phyloP scores from a whole-genome alignment of 2,797 vertebrate genomes.

The Chaenodraco wilsoni region DNA sequence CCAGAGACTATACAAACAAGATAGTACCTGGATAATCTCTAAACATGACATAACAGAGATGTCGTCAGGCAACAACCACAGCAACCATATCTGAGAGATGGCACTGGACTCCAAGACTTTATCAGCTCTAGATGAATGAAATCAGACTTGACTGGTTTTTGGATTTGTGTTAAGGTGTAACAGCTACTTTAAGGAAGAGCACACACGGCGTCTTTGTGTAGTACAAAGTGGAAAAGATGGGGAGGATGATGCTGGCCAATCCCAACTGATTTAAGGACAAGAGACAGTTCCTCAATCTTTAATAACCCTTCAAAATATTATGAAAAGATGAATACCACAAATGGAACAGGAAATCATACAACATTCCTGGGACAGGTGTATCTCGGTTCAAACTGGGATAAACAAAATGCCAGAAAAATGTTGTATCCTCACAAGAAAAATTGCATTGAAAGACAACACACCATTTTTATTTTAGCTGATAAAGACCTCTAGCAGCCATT shows the following conservation, averaged over 20 bases:
- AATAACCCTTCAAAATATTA: neutral
- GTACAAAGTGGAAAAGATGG: slow-evolving; percentile 12
- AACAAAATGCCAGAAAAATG: slow-evolving; percentile 1
- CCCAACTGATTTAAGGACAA: neutral
- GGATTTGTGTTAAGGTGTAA: slow-evolving; percentile 46
- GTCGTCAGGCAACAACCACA: slow-evolving; percentile 61
- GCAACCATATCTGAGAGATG: slow-evolving; percentile 63
- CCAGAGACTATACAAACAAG: slow-evolving; percentile 72
- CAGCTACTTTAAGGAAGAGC: slow-evolving; percentile 21
- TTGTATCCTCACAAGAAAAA: neutral
- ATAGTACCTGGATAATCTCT: slow-evolving; percentile 65
- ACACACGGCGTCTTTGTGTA: slow-evolving; percentile 42
- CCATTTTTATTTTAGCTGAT: neutral
- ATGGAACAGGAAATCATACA: neutral
- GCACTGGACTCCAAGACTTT: slow-evolving; percentile 54
- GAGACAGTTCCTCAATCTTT: neutral
- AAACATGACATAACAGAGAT: slow-evolving; percentile 70
- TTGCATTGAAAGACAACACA: neutral
- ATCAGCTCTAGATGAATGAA: slow-evolving; percentile 71
- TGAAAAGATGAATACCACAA: slow-evolving; percentile 2
- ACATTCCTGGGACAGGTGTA: neutral
- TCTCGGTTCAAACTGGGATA: slow-evolving; percentile 9
- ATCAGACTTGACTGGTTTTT: slow-evolving; percentile 56
- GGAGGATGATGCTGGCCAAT: slow-evolving; percentile 18
- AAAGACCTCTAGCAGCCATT: neutral